Conservation (phyloP, 92 coral and sea anemone species). For the Porites evermanni region DNA sequence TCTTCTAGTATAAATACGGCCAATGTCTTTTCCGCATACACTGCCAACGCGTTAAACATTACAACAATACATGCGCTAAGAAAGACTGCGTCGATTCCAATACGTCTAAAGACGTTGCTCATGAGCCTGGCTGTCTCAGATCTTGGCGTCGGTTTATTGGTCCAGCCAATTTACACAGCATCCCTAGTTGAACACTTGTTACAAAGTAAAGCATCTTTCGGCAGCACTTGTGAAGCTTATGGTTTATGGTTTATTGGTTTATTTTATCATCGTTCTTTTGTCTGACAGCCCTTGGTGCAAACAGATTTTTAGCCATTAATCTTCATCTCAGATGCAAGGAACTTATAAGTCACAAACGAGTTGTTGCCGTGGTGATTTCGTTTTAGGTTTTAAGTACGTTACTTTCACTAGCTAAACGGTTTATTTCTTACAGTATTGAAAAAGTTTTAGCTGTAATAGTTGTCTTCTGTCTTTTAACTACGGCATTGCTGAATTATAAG, state of each 20-base stretch:
- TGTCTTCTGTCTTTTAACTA: neutral
- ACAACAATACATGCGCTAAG: no score
- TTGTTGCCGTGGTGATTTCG: conserved; percentile 4
- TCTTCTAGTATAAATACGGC: no score
- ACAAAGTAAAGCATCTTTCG: no score
- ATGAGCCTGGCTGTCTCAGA: no score
- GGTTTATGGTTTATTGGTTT: neutral
- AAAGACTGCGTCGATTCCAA: no score
- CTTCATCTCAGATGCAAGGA: conserved; percentile 38
- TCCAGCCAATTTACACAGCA: no score
- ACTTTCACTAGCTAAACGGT: neutral
- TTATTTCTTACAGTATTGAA: neutral
- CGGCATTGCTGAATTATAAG: neutral
- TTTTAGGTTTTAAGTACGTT: neutral
- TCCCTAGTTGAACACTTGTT: no score
- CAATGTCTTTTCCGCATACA: no score
- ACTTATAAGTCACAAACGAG: conserved; percentile 27
- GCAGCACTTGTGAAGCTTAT: no score
- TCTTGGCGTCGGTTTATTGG: no score
- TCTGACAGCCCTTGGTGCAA: conserved; percentile 5
- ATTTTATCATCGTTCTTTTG: conserved; percentile 7
- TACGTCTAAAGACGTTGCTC: no score
- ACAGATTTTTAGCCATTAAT: conserved; percentile 23
- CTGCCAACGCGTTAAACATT: no score
- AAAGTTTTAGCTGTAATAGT: neutral